Base-by-base conservation (phyloP, 2,888 invertebrate species). In the Andrena bucephala region DNA sequence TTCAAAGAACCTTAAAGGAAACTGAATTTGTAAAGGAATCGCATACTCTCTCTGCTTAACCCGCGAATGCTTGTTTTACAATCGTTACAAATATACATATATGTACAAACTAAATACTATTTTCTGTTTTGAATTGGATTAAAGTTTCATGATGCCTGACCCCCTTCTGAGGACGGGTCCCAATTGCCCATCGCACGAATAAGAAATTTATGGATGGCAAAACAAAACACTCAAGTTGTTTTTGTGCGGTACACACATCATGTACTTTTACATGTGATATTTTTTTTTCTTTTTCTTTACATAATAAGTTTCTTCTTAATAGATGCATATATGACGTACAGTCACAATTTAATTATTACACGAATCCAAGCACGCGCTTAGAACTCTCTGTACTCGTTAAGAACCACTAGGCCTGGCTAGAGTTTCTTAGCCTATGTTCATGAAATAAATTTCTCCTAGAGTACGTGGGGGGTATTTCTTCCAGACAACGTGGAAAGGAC, bases 401-500 rank as follows among this genome's bases (percentile, higher is more conserved):
- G 85, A 84, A 79, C 78, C 84, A 85, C 89, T 86, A 86, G 88
- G 86, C 85, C 80, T 84, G 78, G 83, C 85, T 83, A 87, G 81
- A 87, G 84, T 83, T 85, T 82, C 83, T 87, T 84, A 87, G 67
- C 72, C 85, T 83, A 79, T 69, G 33, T 78, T 68, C 83, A 60
- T 77, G 76, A 85, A 85, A 76, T 81, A 74, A 42, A 89, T 83
- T 86, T 85, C 80, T 83, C 79, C 78, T 88, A 87, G 57, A 57
- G 77, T 87, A 87, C 81, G 72, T 66, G 87, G 87, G 89, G 82
- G 42, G 16, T 42, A 42, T 13, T 86, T 89, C 89, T 90, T 88
- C 87, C 86, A 91, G 88, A 90, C 87, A 89, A 88, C 33, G 85
- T 89, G 91, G 91, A 92, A 92, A 92, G 90, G 90, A 91, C 90